Evolutionary conservation across 1,140 invertebrate genomes (phyloP).

Genomic region (Drosophila persimilis): DNA sequence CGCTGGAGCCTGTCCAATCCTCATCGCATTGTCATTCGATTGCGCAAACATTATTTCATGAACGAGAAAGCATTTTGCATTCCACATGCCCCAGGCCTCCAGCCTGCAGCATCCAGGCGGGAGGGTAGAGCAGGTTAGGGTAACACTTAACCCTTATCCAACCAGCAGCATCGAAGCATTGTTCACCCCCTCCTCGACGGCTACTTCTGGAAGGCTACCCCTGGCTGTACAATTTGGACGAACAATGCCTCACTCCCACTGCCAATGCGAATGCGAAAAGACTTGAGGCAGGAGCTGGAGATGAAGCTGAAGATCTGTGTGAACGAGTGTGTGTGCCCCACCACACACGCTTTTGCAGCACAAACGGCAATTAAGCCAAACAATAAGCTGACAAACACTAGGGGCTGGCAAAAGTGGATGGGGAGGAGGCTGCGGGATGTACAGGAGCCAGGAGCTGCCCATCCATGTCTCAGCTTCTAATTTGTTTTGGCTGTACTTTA

Average conservation of each 20-base stretch:
- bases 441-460: slow-evolving; percentile 4
- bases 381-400: slow-evolving; percentile 78
- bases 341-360: slow-evolving; percentile 52
- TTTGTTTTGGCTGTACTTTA: too few species aligned
- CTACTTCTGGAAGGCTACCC: too few species aligned
- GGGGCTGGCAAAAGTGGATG: slow-evolving; percentile 22
- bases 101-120: too few species aligned
- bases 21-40: slow-evolving; percentile 68
- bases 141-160: too few species aligned
- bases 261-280: slow-evolving; percentile 21
- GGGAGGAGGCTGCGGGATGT: too few species aligned
- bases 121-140: not conserved
- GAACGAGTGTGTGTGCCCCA: slow-evolving; percentile 13
- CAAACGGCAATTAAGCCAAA: slow-evolving; percentile 75
- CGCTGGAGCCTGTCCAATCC: slow-evolving; percentile 3
- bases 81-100: slow-evolving; percentile 12
- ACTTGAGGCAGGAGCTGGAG: not conserved
- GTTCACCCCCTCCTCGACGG: slow-evolving; percentile 15
- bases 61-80: slow-evolving; percentile 55
- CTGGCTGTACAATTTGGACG: slow-evolving; percentile 57
- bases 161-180: slow-evolving; percentile 25
- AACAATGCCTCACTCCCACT: slow-evolving; percentile 42
- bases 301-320: slow-evolving; percentile 2
- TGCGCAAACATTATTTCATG: slow-evolving; percentile 71
- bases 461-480: slow-evolving; percentile 31